These are phyloP conservation scores for Poliocrania exsul DNA, from an alignment of 2,797 vertebrate species.

Conservation along the genomic window DNA sequence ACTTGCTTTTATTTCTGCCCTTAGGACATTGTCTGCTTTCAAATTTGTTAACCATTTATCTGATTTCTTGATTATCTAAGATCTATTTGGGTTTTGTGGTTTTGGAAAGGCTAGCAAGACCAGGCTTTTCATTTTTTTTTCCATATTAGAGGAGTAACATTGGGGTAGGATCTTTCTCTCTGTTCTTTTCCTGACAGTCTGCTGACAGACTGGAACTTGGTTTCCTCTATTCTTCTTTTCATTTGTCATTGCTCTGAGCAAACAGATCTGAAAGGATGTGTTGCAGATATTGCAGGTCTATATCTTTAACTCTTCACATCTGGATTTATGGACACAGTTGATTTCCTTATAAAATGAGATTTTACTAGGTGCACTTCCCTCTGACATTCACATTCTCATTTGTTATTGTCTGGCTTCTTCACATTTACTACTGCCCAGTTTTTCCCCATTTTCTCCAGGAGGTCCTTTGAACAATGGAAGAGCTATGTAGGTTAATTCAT, in stretches of 20 bases:
- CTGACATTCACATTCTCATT: background rate
- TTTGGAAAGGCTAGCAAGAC: background rate
- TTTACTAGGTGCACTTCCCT: background rate
- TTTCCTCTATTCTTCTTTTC: background rate
- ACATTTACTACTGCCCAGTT: background rate
- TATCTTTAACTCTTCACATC: background rate
- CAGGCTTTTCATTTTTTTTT: background rate
- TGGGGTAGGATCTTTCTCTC: background rate
- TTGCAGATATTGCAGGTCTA: background rate
- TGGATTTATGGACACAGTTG: background rate
- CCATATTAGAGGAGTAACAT: background rate
- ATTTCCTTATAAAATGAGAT: background rate
- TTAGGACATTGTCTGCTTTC: background rate
- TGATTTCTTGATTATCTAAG: background rate
- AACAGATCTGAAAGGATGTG: background rate
- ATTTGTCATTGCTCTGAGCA: background rate
- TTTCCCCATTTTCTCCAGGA: background rate
- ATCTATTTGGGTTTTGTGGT: background rate
- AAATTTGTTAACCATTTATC: background rate
- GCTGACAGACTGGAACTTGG: background rate
- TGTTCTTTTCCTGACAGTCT: background rate
- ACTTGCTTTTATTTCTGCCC: background rate
- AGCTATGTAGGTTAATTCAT: background rate
- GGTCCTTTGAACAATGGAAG: background rate
- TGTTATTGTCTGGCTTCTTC: background rate